Evolutionary conservation across 1,140 invertebrate genomes (phyloP), one percentile per base, ranked within the genome.

Genomic region (Whitmania pigra): DNA sequence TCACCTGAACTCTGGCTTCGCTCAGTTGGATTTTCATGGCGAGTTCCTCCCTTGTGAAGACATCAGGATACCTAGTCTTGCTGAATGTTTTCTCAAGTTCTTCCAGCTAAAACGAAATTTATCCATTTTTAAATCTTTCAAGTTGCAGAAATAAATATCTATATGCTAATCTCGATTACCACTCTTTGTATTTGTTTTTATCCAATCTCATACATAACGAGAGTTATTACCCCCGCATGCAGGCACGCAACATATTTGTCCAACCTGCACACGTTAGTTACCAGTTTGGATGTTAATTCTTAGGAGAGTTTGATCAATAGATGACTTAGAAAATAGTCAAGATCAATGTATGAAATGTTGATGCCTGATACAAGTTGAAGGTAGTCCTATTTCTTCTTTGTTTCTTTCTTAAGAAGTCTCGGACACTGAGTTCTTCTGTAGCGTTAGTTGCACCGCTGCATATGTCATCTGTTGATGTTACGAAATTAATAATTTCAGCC

Each of bases 81-180:
- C 97, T 96, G 86, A 99, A 98, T 2, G 94, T 93, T 82, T 94
- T 94, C 85, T 98, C 95, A 82, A 99, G 85, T 85, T 97, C 94
- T 84, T 97, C 94, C 84, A 96, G 86, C 85, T 97, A 94, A 49
- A 49, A 49, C 0, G 43, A 49, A 49, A 49, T 49, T 49, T 0
- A 17, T 15, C 5, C 5, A 11, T 49, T 49, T 49, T 49, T 17
- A 17, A 49, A 49, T 49, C 43, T 17, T 49, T 49, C 5, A 11
- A 17, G 15, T 49, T 5, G 43, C 5, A 11, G 40, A 43, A 13
- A 43, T 5, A 43, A 43, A 43, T 5, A n/a, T n/a, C n/a, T n/a
- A 7, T 15, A 0, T 49, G 15, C 43, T 49, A 49, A 5, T 49
- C 15, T 49, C 11, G 2, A 49, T 15, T 57, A n/a, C 54, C 20